Base-by-base conservation (phyloP, 2,888 invertebrate species). In the Hoplodrina ambigua region DNA sequence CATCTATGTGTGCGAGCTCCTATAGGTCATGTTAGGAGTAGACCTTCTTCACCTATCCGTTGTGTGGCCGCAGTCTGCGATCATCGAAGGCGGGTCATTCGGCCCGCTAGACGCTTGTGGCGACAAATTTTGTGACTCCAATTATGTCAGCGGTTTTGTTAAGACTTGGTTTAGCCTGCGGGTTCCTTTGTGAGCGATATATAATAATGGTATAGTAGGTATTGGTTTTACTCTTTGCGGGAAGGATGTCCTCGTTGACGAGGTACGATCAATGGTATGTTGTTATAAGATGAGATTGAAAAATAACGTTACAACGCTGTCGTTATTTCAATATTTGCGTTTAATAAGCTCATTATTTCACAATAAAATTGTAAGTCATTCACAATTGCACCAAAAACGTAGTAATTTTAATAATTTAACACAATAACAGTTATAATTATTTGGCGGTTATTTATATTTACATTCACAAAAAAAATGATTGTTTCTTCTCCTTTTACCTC, bases 141-240 rank as follows among this genome's bases (percentile, higher is more conserved):
- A 82, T 78, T 78, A 78, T 67, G 78, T 78, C 82, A 78, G 78
- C 78, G 73, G 78, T 78, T 78, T 78, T 78, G 82, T 82, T 64
- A 64, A 82, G 67, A 78, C 72, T 81, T 71, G 44, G 13, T 52
- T 61, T 67, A 30, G 79, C 78, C 79, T 53, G 60, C 79, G 79
- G 82, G 70, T 77, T 64, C 63, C 50, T 55, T 72, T 33, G 46
- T 20, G 46, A 60, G 56, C 55, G 46, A n/a, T 66, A 19, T 19
- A 17, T 49, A 15, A 57, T 37, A 33, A 20, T 13, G 41, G 13
- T 46, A 81, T 52, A 37, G 50, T 78, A 63, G 44, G 50, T 78
- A 63, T 64, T 55, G 44, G 54, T 57, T 64, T 69, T 70, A 55
- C 41, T 52, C 44, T 17, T 53, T 59, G 17, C 25, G 20, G 1